Conservation (phyloP, 2,113 vertebrate species). For the Semnopithecus entellus region DNA sequence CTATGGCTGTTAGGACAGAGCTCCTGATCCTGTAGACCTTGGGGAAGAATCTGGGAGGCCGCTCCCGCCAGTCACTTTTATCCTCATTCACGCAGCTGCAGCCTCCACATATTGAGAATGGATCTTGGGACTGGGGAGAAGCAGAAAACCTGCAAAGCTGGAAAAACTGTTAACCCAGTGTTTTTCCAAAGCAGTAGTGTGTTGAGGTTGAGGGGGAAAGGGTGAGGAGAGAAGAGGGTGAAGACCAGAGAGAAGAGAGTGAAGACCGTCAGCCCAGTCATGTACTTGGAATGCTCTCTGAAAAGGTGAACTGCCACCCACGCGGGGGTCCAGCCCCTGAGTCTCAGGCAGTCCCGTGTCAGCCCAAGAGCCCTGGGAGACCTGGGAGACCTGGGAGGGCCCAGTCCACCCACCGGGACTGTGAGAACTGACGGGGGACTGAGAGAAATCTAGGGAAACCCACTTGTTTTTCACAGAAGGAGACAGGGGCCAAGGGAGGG, state of each 20-base stretch:
- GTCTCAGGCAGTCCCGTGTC: neutral
- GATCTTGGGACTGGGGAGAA: neutral
- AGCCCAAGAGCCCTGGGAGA: neutral
- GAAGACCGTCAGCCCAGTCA: neutral
- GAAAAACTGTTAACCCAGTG: neutral
- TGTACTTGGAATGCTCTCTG: neutral
- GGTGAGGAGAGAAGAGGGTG: accelerated
- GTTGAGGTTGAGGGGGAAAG: accelerated
- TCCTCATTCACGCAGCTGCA: neutral
- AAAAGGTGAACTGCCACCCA: neutral
- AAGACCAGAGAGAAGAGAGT: neutral
- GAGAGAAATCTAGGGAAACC: neutral
- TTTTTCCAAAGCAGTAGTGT: neutral
- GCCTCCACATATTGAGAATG: neutral
- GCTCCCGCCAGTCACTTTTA: neutral
- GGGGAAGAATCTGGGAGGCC: neutral
- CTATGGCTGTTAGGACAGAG: neutral
- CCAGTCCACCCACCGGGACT: neutral
- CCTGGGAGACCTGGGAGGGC: neutral
- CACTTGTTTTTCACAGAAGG: neutral
- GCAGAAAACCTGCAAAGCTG: neutral
- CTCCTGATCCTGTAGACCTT: neutral
- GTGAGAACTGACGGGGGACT: neutral
- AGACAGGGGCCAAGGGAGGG: neutral
- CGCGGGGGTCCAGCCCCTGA: neutral